Base-by-base conservation (phyloP, 2,113 vertebrate genomes). In the Perca schrenkii region DNA sequence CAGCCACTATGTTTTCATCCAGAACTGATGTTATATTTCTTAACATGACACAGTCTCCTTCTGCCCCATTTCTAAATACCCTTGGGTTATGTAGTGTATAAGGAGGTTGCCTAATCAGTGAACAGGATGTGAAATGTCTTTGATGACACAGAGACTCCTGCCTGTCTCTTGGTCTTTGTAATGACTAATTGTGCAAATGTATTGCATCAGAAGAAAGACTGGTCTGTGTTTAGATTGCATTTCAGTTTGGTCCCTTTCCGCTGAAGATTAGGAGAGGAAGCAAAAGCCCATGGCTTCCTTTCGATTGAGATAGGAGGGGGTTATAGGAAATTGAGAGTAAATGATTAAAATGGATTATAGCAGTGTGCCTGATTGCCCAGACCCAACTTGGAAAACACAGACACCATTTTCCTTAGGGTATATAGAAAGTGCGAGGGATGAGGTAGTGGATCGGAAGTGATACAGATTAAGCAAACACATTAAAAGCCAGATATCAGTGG, bases 291-390 rank as follows among this genome's bases (percentile, higher is more conserved):
- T 19, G 10, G 77, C 68, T 60, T 83, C 75, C 64, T 54, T 36
- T 36, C 72, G 71, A 80, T 52, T 74, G 56, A 79, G 60, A 80
- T 74, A 49, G 52, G 46, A 47, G 46, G 58, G 34, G 47, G 52
- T 64, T 69, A 46, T 65, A 69, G 86, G 86, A 90, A 88, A 92
- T 73, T 65, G 74, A 86, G 76, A 83, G 73, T 78, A 77, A 85
- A 87, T 89, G 69, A 90, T 89, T 91, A 76, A 90, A 89, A 87
- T 58, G 82, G 86, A 91, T 92, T 87, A 87, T 19, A 74, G 76
- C 73, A 21, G 25, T 78, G 70, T 7, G 25, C 34, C 75, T 86
- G 84, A 91, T 83, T 85, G 54, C 57, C 17, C 49, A 46, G 75
- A 58, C 50, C 50, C 53, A 11, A 58, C 21, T 8, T 31, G n/a